These are phyloP conservation scores for Drosophila pandora DNA, from an alignment of 1,140 invertebrate genomes.

Conservation along the genomic window DNA sequence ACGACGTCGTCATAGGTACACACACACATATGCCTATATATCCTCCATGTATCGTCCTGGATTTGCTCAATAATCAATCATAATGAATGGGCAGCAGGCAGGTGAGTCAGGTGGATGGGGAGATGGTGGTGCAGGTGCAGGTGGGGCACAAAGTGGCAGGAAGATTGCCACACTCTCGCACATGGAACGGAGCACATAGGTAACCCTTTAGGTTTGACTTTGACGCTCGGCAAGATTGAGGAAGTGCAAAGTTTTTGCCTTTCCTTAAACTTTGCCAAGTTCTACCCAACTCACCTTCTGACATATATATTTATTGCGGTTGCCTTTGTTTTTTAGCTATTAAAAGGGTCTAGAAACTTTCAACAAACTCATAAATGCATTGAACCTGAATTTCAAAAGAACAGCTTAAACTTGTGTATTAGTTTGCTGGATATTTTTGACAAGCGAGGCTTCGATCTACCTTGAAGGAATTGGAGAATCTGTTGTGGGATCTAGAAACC, in stretches of 20 bases:
- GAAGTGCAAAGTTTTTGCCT: slow-evolving; percentile 42
- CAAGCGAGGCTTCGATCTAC: too few relatives aligned
- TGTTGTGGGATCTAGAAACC: too few relatives aligned
- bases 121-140: slow-evolving; percentile 7
- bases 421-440: too few relatives aligned
- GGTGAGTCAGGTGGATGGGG: slow-evolving; percentile 20
- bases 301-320: slow-evolving; percentile 42
- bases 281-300: slow-evolving; percentile 35
- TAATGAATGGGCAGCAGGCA: slow-evolving; percentile 53
- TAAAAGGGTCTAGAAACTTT: slow-evolving; percentile 29
- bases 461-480: too few relatives aligned
- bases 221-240: background rate
- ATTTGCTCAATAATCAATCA: slow-evolving; percentile 74
- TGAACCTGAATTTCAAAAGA: slow-evolving; percentile 29
- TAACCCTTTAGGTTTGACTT: slow-evolving; percentile 29
- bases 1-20: slow-evolving; percentile 17
- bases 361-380: slow-evolving; percentile 47
- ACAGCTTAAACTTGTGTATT: background rate
- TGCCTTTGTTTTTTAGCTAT: slow-evolving; percentile 34
- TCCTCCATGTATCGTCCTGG: slow-evolving; percentile 30
- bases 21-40: slow-evolving; percentile 1
- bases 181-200: slow-evolving; percentile 25
- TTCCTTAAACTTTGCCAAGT: slow-evolving; percentile 34
- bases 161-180: slow-evolving; percentile 14
- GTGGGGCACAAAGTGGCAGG: slow-evolving; percentile 17